Evolutionary conservation across 2,888 invertebrate species (phyloP).

Genomic region (Trilocha varians): DNA sequence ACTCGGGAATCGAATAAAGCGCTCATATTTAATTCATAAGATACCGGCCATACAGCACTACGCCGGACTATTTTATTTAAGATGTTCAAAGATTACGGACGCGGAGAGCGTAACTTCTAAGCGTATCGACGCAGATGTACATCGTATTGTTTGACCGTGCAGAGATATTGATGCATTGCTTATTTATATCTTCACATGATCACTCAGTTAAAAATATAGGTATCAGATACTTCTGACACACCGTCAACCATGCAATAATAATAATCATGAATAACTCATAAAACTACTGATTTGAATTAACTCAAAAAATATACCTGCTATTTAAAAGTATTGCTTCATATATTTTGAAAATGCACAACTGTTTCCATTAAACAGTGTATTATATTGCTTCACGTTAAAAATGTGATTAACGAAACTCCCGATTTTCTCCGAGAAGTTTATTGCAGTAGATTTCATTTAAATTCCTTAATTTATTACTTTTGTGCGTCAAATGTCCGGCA

Average conservation of each 20-base stretch:
- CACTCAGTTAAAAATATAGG: no score
- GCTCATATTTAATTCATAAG: conserved; percentile 74
- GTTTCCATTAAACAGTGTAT: no score
- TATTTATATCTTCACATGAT: no score
- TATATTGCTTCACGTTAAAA: no score
- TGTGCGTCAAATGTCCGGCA: conserved; percentile 50
- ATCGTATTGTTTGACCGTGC: neutral
- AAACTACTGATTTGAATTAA: no score
- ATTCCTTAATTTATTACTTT: conserved; percentile 49
- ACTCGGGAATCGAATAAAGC: conserved; percentile 73
- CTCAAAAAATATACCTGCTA: no score
- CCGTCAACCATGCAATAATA: no score
- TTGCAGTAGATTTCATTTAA: conserved; percentile 31
- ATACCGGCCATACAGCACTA: conserved; percentile 69
- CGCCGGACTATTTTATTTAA: conserved; percentile 69
- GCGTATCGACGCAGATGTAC: neutral
- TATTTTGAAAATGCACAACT: no score
- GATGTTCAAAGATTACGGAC: conserved; percentile 64
- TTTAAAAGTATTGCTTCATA: no score
- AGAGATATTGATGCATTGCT: neutral
- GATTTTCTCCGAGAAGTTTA: neutral
- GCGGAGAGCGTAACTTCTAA: conserved; percentile 1
- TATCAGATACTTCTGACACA: no score
- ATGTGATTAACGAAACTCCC: neutral
- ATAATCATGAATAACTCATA: no score